Conservation (phyloP, 2,113 vertebrate genomes). For the Falcunculus frontatus region DNA sequence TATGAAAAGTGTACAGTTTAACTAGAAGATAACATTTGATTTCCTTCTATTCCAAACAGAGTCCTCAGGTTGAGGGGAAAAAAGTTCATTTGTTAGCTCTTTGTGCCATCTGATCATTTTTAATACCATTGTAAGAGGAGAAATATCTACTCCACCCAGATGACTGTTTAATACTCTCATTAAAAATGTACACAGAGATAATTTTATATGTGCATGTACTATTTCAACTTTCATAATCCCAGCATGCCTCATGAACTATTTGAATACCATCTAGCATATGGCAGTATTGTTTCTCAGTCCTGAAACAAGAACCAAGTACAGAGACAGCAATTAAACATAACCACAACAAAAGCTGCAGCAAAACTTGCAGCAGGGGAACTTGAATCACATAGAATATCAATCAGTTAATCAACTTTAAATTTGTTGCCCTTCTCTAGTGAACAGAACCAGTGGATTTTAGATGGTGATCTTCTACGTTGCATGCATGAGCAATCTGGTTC, state of each 20-base stretch:
- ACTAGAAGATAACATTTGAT: neutral
- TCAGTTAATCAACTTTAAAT: neutral
- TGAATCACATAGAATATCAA: neutral
- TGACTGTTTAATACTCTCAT: neutral
- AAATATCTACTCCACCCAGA: neutral
- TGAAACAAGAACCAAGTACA: neutral
- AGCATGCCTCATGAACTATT: neutral
- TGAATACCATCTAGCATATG: neutral
- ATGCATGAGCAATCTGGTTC: neutral
- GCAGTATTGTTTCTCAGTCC: neutral
- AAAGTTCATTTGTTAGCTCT: neutral
- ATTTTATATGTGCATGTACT: neutral
- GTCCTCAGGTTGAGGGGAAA: neutral
- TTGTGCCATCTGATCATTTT: neutral
- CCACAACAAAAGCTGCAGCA: neutral
- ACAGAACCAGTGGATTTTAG: neutral
- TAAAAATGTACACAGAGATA: neutral
- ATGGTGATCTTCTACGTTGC: fast-evolving
- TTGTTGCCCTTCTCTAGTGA: neutral
- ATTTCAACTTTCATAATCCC: neutral
- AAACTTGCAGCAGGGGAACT: neutral
- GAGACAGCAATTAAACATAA: neutral
- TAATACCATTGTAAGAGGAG: neutral
- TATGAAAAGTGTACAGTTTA: neutral
- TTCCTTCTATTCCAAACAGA: neutral